A percentile compares a stretch with the other conserved stretches of the same genome.
phyloP scores from a whole-genome alignment of 2,797 vertebrate genomes.

The Emys orbicularis region DNA sequence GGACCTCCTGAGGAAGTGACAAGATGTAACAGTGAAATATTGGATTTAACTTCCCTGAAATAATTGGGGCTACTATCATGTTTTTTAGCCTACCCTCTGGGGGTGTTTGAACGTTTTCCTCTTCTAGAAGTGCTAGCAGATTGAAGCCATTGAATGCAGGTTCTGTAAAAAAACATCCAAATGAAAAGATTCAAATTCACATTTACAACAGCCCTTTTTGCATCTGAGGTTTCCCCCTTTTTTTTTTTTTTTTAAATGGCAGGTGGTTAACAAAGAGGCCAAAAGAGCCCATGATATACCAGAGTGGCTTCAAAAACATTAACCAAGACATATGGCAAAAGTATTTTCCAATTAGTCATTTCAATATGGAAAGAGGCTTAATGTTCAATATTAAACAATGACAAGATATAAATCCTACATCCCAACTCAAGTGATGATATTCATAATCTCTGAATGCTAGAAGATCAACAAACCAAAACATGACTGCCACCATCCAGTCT shows the following conservation, averaged over 20 bases:
- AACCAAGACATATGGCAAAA: not conserved
- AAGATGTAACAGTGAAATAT: not conserved
- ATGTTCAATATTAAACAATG: not conserved
- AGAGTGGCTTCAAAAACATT: not conserved
- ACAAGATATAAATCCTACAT: not conserved
- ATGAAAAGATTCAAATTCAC: not conserved
- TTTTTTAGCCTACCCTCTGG: not conserved
- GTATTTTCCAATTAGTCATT: not conserved
- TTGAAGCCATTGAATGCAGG: not conserved
- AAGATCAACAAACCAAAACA: not conserved
- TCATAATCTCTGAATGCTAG: not conserved
- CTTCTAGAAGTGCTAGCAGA: not conserved
- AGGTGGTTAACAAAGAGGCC: not conserved
- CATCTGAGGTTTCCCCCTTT: not conserved
- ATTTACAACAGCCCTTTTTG: not conserved
- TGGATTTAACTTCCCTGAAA: not conserved
- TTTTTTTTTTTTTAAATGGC: not conserved
- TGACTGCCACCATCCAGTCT: not conserved
- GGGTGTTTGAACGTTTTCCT: not conserved
- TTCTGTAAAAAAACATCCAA: not conserved
- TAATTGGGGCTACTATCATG: not conserved
- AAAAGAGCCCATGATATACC: not conserved
- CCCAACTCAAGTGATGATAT: not conserved
- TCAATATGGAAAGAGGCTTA: not conserved
- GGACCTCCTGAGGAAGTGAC: not conserved